Base-by-base conservation (phyloP, 2,113 vertebrate genomes). In the Ammodytes dubius region DNA sequence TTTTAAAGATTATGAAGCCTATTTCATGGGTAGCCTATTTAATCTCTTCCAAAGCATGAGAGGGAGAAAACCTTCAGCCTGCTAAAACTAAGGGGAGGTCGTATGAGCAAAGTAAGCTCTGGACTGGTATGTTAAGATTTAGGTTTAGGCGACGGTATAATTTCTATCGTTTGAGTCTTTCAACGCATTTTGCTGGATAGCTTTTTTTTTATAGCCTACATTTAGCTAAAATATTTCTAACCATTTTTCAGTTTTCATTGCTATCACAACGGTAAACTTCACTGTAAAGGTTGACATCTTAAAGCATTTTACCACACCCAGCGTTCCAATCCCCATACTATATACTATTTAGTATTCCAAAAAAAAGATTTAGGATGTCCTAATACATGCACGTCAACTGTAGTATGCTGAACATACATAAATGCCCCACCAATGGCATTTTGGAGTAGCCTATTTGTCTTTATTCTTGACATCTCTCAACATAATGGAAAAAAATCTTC, bases 11-110 rank as follows among this genome's bases (percentile, higher is more conserved):
- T 84, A 70, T 64, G 66, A 90, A 88, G 70, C 79, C 67, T 60
- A 71, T 91, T 90, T 89, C 87, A 91, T 64, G 89, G 84, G 14
- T 74, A 52, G 87, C 64, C 72, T 45, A 57, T 77, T 80, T 86
- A 77, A 82, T 87, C 71, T 83, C 60, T 79, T 77, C 78, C 4
- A 65, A 65, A 82, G 79, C 65, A 35, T 19, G 8, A 4, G 59
- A 45, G 63, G 43, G 14, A 77, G 69, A 79, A 80, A 70, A 39
- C 49, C 47, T 63, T 57, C 82, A 70, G 61, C 49, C 39, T 47
- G 39, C 71, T 73, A 17, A 67, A 74, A 74, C 37, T 77, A 7
- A 49, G 12, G 64, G 17, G 14, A 80, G 47, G 52, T 27, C 4
- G 17, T 13, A 43, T 17, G 17, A 59, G 49, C 5, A 42, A 52